Conservation (phyloP, 1,140 invertebrate genomes). For the Drosophila burlai region DNA sequence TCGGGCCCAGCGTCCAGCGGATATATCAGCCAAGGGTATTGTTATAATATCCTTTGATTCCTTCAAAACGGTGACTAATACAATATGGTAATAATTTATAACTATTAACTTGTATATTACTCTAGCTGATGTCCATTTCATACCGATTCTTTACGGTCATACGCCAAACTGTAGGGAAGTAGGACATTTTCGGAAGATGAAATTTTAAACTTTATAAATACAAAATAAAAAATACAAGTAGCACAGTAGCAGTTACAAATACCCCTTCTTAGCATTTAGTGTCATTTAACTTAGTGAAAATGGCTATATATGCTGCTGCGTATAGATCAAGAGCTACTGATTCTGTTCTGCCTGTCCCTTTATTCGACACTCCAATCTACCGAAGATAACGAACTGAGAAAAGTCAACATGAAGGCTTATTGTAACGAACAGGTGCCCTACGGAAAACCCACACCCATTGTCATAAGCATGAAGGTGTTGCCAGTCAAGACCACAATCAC, state of each 20-base stretch:
- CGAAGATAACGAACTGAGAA: background rate
- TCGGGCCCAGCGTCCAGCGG: slow-evolving; percentile 40
- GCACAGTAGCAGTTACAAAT: too few relatives aligned
- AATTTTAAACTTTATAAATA: background rate
- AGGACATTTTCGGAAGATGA: background rate
- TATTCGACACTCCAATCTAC: background rate
- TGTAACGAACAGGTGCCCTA: slow-evolving; percentile 19
- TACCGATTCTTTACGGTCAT: slow-evolving; percentile 48
- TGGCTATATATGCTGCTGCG: slow-evolving; percentile 29
- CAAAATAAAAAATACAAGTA: background rate
- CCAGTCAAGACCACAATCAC: slow-evolving; percentile 6
- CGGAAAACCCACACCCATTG: slow-evolving; percentile 19
- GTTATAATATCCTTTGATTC: slow-evolving; percentile 54
- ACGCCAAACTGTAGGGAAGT: slow-evolving; percentile 31
- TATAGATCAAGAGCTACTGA: slow-evolving; percentile 18
- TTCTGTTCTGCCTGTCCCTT: slow-evolving; percentile 1
- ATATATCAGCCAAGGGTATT: slow-evolving; percentile 48
- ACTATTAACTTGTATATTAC: too few relatives aligned
- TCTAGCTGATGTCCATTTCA: slow-evolving; percentile 57
- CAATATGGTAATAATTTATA: too few relatives aligned
- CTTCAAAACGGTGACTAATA: slow-evolving; percentile 45
- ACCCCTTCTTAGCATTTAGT: slow-evolving; percentile 3
- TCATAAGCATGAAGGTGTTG: slow-evolving; percentile 18
- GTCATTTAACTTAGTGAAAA: slow-evolving; percentile 17
- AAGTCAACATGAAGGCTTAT: slow-evolving; percentile 27